Evolutionary conservation across 2,888 invertebrate genomes (phyloP), one percentile per base, ranked within the genome.

Genomic region (Atherix ibis): DNA sequence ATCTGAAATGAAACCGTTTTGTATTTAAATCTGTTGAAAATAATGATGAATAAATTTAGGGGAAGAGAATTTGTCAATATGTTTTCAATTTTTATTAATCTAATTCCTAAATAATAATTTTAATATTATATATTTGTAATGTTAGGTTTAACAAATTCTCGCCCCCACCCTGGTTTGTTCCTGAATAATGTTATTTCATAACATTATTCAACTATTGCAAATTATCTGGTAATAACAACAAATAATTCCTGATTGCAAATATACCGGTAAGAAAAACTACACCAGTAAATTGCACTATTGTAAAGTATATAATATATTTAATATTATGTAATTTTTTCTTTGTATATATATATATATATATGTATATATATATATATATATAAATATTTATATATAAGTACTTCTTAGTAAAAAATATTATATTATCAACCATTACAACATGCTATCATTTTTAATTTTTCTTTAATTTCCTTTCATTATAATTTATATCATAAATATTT

Each of bases 141-240:
- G 12, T 36, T 34, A 35, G 36, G 34, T 32, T 33, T 33, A 38
- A 37, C 35, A 37, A 29, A 38, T 35, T 35, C 13, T 29, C 28
- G n/a, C 19, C 32, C 33, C 26, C 37, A 33, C 37, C 37, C 37
- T 37, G 37, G 37, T 31, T 32, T 36, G 36, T 31, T 36, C 36
- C 36, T 36, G 36, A 36, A 36, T 31, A 28, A 31, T 32, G 17
- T 14, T n/a, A 5, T 25, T 35, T n/a, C 10, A 31, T 25, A n/a
- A 2, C 9, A 37, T 28, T 33, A 37, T 36, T 32, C 40, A 40
- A 45, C 51, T 52, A 52, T 52, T 52, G 52, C 49, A 50, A 52
- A 50, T 50, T 45, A 52, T 49, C 46, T 51, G 52, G 50, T 41
- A 43, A 44, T 51, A 38, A 35, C 18, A 35, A 30, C 35, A 38